Evolutionary conservation across 2,113 vertebrate genomes (phyloP).

Genomic region (Procavia capensis): DNA sequence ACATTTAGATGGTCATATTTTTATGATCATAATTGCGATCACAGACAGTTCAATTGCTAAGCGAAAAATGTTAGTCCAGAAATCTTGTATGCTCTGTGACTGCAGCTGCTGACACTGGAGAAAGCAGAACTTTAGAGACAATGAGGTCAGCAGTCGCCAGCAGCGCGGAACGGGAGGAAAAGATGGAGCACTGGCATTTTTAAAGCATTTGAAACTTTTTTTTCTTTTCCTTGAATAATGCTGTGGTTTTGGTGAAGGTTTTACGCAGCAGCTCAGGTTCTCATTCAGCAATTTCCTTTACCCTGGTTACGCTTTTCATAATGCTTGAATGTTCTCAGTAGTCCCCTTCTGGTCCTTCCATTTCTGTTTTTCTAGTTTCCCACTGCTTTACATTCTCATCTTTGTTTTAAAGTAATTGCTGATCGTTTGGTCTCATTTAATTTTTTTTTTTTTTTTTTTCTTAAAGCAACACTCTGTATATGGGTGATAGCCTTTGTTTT

Average conservation of each 20-base stretch:
- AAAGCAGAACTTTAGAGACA: background rate
- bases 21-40: too few relatives aligned
- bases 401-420: background rate
- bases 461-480: background rate
- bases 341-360: too few relatives aligned
- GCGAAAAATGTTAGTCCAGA: background rate
- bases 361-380: too few relatives aligned
- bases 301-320: too few relatives aligned
- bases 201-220: background rate
- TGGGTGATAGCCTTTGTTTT: background rate
- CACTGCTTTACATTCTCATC: background rate
- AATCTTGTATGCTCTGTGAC: background rate
- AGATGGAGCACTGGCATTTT: background rate
- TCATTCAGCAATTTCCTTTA: background rate
- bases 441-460: background rate
- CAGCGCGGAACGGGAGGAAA: background rate
- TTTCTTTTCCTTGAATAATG: background rate
- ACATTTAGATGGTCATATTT: background rate
- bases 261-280: background rate
- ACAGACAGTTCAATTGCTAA: background rate
- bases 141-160: background rate
- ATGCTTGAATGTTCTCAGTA: too few relatives aligned
- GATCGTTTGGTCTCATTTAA: background rate
- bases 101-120: background rate
- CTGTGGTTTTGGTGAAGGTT: background rate